Base-by-base conservation (phyloP, 2,113 vertebrate genomes). In the Dendropsophus ebraccatus region DNA sequence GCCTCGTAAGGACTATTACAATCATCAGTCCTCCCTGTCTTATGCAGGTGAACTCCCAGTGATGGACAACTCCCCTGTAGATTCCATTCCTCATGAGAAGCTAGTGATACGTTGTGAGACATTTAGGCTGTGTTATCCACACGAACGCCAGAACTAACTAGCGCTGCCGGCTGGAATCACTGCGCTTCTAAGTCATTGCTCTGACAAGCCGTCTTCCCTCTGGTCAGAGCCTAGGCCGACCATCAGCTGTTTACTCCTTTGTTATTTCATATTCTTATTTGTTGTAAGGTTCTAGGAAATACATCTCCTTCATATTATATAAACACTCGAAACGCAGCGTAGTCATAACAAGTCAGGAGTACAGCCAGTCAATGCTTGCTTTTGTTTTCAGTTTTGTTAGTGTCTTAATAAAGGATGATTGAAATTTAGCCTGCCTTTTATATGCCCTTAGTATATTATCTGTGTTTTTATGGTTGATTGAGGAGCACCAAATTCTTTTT, bases 111-210 rank as follows among this genome's bases (percentile, higher is more conserved):
- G 41, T 35, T 23, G 69, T 5, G 19, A 77, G 25, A 52, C 25
- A 52, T 77, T 77, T 52, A 28, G 74, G 49, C 13, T 19, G 74
- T 32, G 1, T 58, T 37, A 37, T 37, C 52, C n/a, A 32, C 19
- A n/a, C 8, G 45, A 3, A 52, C 12, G 50, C 47, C 25, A 56
- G 50, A 56, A 32, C 16, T 67, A 21, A 70, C n/a, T 16, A 82
- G 41, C 12, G 25, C 80, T 21, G 41, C n/a, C 30, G 80, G 81
- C 60, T 32, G 62, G 45, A 70, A 70, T 82, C 60, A 70, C 62
- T 52, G 62, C 17, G 14, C 45, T 70, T 49, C 8, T 35, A 82
- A 28, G 62, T 70, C 11, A 82, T 70, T 54, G 45, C 25, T 82
- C 25, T 70, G 81, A 70, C 50, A 37, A 70, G 62, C 45, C 45